Evolutionary conservation across 2,888 invertebrate genomes (phyloP), one percentile per base, ranked within the genome.

Genomic region (Andrena flavipes): DNA sequence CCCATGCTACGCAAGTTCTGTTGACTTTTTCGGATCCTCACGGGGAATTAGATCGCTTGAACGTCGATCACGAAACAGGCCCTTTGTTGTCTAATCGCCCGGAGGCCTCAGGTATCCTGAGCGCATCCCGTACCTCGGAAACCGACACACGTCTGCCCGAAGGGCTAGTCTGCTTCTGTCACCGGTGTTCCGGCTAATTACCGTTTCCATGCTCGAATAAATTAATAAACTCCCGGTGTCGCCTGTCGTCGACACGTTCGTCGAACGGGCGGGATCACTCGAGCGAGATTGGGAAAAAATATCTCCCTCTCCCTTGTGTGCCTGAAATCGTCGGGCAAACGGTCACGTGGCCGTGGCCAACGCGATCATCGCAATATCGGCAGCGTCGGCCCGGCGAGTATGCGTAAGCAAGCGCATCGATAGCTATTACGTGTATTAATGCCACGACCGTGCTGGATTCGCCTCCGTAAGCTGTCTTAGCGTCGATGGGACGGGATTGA

Each of bases 131-230:
- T 83, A 86, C 82, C 42, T 42, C 42, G 80, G 75, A 82, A 81
- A 89, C 86, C 87, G 88, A 90, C 90, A 85, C 85, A 87, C 89
- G 89, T 87, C 84, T 86, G 90, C 91, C 92, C 90, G 90, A 88
- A 88, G 92, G 92, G 91, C 87, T 89, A 89, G 90, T 88, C 93
- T 93, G 94, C 87, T 91, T 89, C 91, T 93, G 94, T 93, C 94
- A 93, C 91, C 90, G 89, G 90, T 92, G 92, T 92, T 92, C 93
- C 83, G 91, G 91, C 91, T 94, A 93, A 94, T 94, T 93, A 93
- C 91, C 90, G 90, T 92, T 93, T 92, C 91, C 92, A 93, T 92
- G 93, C 93, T 91, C 91, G 93, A 92, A 93, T 93, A 93, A 93
- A 93, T 94, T 93, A 93, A 93, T 92, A 93, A 93, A 93, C 91